phyloP scores from a whole-genome alignment of 2,797 vertebrate genomes.

The Orientallactaga sibirica region DNA sequence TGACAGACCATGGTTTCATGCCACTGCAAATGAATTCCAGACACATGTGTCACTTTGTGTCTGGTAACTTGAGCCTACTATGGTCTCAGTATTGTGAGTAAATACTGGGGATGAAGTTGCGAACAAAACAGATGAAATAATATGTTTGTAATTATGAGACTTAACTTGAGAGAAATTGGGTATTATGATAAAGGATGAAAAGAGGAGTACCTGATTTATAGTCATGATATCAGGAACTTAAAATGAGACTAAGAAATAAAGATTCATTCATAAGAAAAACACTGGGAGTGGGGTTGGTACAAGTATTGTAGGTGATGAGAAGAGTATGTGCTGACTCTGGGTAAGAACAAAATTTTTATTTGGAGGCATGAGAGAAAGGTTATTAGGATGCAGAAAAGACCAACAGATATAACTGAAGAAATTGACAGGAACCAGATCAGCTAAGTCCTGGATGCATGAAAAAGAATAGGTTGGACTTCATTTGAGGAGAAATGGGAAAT shows the following conservation, averaged over 20 bases:
- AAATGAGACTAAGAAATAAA: not conserved
- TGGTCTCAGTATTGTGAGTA: not conserved
- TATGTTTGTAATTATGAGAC: not conserved
- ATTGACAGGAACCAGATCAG: not conserved
- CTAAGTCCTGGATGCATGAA: not conserved
- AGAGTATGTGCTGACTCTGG: not conserved
- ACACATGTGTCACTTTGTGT: no score
- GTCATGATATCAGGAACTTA: not conserved
- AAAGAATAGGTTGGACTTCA: slow-evolving; percentile 14
- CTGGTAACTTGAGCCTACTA: not conserved
- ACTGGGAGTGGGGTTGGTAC: not conserved
- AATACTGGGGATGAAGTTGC: not conserved
- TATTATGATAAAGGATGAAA: not conserved
- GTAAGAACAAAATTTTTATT: not conserved
- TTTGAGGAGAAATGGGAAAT: not conserved
- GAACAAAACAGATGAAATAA: not conserved
- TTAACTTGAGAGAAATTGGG: not conserved
- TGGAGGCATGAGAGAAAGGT: not conserved
- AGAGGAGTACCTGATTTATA: not conserved
- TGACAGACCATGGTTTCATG: no score
- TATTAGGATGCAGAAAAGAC: not conserved
- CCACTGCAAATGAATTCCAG: no score
- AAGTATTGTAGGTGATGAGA: not conserved
- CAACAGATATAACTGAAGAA: not conserved
- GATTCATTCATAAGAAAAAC: not conserved